phyloP scores from a whole-genome alignment of 2,113 vertebrate species.

The Pedetes capensis region DNA sequence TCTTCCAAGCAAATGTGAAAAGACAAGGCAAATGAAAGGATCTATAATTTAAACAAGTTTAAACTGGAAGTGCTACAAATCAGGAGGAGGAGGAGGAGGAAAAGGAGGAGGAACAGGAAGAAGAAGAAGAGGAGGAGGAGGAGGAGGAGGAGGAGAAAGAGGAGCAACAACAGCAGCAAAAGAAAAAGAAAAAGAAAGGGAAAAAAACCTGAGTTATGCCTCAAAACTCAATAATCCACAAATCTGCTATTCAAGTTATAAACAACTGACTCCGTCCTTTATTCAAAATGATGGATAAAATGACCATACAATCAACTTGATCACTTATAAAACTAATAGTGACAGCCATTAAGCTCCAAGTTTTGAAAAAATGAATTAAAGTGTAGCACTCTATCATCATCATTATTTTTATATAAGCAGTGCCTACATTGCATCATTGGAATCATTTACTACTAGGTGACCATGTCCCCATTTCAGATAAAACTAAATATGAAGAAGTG shows the following conservation, averaged over 20 bases:
- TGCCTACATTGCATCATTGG: neutral
- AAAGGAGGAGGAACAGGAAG: neutral
- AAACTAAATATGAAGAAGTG: neutral
- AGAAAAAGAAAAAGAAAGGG: neutral
- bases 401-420: neutral
- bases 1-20: slow-evolving; percentile 41
- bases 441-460: neutral
- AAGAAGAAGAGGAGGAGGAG: too few relatives aligned
- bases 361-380: neutral
- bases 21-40: slow-evolving; percentile 11
- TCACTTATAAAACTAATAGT: neutral
- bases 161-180: neutral
- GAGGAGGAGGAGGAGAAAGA: neutral
- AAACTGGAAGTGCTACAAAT: neutral
- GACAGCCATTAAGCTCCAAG: neutral
- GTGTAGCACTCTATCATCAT: neutral
- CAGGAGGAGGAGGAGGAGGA: neutral
- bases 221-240: neutral
- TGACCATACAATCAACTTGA: neutral
- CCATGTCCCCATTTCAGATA: neutral
- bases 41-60: neutral
- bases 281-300: neutral
- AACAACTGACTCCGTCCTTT: neutral
- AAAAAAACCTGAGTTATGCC: neutral
- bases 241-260: neutral